Base-by-base conservation (phyloP, 2,888 invertebrate genomes). In the Drosophila meridionalis region DNA sequence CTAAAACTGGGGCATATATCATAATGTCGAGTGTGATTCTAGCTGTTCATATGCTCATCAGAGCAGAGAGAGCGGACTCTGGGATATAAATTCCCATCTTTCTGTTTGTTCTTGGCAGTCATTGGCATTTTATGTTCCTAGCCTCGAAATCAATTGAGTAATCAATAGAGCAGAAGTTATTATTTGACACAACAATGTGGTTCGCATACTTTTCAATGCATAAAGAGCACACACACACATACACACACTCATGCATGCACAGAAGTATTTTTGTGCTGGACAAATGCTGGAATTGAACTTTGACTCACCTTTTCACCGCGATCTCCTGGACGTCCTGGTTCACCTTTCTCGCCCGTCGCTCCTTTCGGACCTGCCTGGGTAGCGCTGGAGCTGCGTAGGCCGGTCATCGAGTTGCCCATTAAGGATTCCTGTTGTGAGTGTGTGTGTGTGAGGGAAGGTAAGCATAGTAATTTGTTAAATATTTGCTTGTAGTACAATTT, bases 281-380 rank as follows among this genome's bases (percentile, higher is more conserved):
- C 47, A 69, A 64, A 53, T 58, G 32, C 43, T 59, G 45, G 38
- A 52, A 55, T 81, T 82, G 86, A 64, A 66, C 88, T 73, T 72
- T 79, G 78, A 94, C 94, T 94, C 92, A 95, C 97, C 91, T 97
- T 95, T 84, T 96, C 96, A 74, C 97, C 96, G 76, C 95, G 93
- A 90, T 96, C 96, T n/a, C 96, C 96, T 76, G 94, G 94, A 8
- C 94, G 94, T 6, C 96, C 96, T 4, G 94, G 83, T 12, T 96
- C 94, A 73, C 97, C 96, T 45, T 94, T 94, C 89, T 95, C 94
- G 32, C 95, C 97, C 0, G 95, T 91, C 72, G 96, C 96, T 7
- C 97, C 96, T 93, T 96, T 97, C 3, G 95, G 95, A n/a, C 97
- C 97, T 3, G 96, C 95, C 57, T 89, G 89, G 32, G 95, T 95